A percentile compares a stretch with the other conserved stretches of the same genome.
Evolutionary conservation across 1,140 invertebrate genomes (phyloP).

Genomic region (Dinoponera quadriceps): DNA sequence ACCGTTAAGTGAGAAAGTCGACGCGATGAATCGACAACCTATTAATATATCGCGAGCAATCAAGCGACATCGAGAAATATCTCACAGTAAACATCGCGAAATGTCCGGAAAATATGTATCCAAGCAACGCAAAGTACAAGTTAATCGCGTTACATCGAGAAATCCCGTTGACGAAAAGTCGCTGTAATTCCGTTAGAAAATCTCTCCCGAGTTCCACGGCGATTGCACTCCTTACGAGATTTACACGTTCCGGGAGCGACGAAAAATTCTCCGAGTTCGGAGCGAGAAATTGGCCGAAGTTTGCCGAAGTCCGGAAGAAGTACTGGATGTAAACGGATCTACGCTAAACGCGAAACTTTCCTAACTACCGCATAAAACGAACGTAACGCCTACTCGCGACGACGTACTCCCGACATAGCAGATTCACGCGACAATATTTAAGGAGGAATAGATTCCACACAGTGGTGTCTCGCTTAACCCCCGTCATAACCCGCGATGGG

Average conservation of each 20-base stretch:
- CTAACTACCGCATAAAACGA: slow-evolving; percentile 59
- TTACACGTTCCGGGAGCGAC: slow-evolving; percentile 42
- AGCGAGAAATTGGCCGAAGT: slow-evolving; percentile 50
- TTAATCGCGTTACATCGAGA: slow-evolving; percentile 7
- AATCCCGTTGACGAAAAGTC: slow-evolving; percentile 34
- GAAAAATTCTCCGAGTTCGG: slow-evolving; percentile 56
- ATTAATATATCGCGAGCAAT: neutral
- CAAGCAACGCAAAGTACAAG: neutral
- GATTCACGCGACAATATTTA: slow-evolving; percentile 22
- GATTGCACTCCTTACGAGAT: slow-evolving; percentile 37
- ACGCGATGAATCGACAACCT: neutral
- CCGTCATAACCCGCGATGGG: neutral
- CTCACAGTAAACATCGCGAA: neutral
- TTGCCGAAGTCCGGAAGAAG: slow-evolving; percentile 37
- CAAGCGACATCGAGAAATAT: neutral
- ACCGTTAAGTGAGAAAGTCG: neutral
- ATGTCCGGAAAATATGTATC: neutral
- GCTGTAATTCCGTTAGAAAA: slow-evolving; percentile 41
- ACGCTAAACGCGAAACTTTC: slow-evolving; percentile 57
- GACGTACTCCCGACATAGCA: slow-evolving; percentile 1
- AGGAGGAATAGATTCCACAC: neutral
- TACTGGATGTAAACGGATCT: slow-evolving; percentile 54
- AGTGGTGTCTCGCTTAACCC: neutral
- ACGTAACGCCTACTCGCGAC: slow-evolving; percentile 18
- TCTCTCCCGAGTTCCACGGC: slow-evolving; percentile 30